Evolutionary conservation across 2,797 vertebrate genomes (phyloP).

Genomic region (Urosaurus nigricauda): DNA sequence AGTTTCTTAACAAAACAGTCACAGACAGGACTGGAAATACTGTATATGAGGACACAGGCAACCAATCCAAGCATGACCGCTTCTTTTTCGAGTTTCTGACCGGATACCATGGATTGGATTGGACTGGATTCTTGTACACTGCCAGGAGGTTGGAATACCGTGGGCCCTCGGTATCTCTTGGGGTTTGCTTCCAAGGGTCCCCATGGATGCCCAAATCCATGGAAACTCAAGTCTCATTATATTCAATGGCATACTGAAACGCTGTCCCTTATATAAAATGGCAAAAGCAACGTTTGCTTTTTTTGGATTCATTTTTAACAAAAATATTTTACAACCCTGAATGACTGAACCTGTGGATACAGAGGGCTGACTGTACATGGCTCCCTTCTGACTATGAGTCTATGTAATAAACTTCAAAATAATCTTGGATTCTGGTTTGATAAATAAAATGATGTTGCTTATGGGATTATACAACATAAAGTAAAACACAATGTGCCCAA

Average conservation of each 20-base stretch:
- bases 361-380: not conserved
- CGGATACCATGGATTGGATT: not conserved
- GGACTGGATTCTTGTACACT: too few species aligned
- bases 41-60: not conserved
- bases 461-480: not conserved
- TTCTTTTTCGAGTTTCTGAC: not conserved
- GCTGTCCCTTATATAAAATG: too few species aligned
- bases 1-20: not conserved
- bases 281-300: too few species aligned
- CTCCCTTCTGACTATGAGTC: too few species aligned
- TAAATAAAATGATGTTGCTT: not conserved
- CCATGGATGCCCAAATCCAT: too few species aligned
- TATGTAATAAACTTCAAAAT: not conserved
- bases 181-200: too few species aligned
- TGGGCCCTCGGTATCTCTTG: too few species aligned
- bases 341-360: too few species aligned
- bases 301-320: too few species aligned
- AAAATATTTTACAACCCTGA: too few species aligned
- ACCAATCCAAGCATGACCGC: not conserved
- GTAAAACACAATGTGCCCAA: not conserved
- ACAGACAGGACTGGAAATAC: not conserved
- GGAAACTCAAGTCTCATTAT: too few species aligned
- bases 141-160: not conserved
- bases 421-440: not conserved
- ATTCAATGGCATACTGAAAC: too few species aligned